These are phyloP conservation scores for Pseudochirops cupreus DNA, from an alignment of 2,797 vertebrate genomes.

Conservation along the genomic window DNA sequence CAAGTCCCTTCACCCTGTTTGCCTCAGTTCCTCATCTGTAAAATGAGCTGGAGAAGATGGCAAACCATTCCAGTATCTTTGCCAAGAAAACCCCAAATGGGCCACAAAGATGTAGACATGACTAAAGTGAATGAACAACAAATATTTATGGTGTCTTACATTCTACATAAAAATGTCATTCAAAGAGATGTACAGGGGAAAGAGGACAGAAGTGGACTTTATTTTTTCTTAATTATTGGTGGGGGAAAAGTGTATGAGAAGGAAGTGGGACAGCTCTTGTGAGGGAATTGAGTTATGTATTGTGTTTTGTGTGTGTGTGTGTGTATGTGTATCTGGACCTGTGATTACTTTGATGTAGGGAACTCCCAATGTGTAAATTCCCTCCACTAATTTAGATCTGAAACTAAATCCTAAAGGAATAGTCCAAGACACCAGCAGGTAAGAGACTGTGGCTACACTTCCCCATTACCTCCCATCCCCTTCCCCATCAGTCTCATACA, in stretches of 20 bases:
- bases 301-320: too few species aligned
- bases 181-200: conserved; percentile 1
- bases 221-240: neutral
- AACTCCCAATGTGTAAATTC: neutral
- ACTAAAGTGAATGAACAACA: neutral
- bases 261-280: neutral
- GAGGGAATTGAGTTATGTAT: neutral
- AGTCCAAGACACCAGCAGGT: neutral
- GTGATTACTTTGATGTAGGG: neutral
- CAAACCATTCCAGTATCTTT: neutral
- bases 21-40: neutral
- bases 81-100: neutral
- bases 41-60: neutral
- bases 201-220: neutral
- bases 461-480: neutral
- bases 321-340: neutral
- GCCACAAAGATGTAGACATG: neutral
- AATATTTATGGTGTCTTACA: neutral
- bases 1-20: neutral
- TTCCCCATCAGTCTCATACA: neutral
- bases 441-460: neutral
- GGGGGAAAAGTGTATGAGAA: neutral
- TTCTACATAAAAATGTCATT: neutral
- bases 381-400: neutral
- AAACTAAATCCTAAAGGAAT: neutral